Conservation (phyloP, 2,888 invertebrate genomes). For the Drosophila kambysellisi region DNA sequence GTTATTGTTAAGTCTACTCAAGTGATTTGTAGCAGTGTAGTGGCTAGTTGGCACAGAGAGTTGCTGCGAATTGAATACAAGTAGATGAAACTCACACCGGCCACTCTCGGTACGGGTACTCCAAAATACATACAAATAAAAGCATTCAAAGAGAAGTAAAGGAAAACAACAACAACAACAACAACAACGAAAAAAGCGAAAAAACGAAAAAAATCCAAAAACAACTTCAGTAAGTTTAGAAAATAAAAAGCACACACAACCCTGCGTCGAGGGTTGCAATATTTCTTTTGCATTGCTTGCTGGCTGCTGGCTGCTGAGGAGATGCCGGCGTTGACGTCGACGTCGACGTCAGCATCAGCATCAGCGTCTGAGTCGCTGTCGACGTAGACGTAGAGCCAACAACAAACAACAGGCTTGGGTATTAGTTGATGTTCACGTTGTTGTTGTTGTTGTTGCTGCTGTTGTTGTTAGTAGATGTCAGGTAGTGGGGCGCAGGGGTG, state of each 20-base stretch:
- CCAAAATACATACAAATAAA: slow-evolving; percentile 14
- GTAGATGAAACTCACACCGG: slow-evolving; percentile 81
- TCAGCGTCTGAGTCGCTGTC: background rate
- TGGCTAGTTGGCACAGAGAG: slow-evolving; percentile 61
- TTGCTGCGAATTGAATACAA: slow-evolving; percentile 68
- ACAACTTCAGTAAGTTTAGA: slow-evolving; percentile 59
- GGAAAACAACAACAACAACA: background rate
- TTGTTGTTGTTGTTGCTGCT: slow-evolving; percentile 82
- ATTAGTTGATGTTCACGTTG: slow-evolving; percentile 80
- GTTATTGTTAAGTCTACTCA: background rate
- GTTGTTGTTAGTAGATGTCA: slow-evolving; percentile 83
- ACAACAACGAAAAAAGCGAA: slow-evolving; percentile 15
- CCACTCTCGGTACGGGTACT: slow-evolving; percentile 56
- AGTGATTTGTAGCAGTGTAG: slow-evolving; percentile 25
- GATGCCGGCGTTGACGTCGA: slow-evolving; percentile 30
- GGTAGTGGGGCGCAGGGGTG: background rate
- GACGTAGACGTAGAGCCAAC: slow-evolving; percentile 44
- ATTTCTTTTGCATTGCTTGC: slow-evolving; percentile 73
- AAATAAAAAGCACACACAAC: slow-evolving; percentile 70
- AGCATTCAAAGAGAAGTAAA: slow-evolving; percentile 29
- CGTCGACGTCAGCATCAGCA: slow-evolving; percentile 20
- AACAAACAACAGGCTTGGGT: slow-evolving; percentile 45
- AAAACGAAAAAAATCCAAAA: slow-evolving; percentile 19
- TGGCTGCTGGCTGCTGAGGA: slow-evolving; percentile 34
- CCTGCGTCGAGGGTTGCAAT: slow-evolving; percentile 82